These are phyloP conservation scores for Elegia similella DNA, from an alignment of 2,888 invertebrate species.

Conservation along the genomic window DNA sequence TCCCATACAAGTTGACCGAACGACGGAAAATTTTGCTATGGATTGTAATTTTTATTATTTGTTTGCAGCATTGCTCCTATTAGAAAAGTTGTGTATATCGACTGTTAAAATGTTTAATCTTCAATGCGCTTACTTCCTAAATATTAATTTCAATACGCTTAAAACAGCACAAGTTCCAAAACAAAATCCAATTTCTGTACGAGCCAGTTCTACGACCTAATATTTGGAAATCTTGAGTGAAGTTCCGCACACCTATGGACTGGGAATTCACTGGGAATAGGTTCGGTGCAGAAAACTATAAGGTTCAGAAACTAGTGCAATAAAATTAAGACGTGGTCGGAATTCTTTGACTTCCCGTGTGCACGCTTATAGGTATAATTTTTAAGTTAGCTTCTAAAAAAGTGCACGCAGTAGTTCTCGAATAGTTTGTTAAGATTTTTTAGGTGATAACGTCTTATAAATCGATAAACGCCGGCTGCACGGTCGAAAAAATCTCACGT, in stretches of 20 bases:
- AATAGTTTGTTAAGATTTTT: neutral
- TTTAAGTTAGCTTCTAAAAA: neutral
- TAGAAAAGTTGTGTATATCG: no score
- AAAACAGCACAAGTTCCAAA: no score
- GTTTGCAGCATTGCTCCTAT: no score
- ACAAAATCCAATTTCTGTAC: neutral
- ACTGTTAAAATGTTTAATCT: no score
- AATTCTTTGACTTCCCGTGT: conserved; percentile 1
- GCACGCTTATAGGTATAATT: neutral
- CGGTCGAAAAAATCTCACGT: no score
- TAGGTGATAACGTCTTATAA: no score
- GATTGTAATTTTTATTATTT: no score
- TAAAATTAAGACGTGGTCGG: conserved; percentile 13
- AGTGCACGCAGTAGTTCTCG: neutral
- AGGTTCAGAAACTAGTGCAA: conserved; percentile 12
- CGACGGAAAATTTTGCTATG: no score
- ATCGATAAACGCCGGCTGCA: no score
- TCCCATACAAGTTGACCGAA: no score
- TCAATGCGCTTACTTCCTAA: no score
- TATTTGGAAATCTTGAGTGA: neutral
- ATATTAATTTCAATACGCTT: no score
- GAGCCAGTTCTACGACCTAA: neutral
- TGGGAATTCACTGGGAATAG: conserved; percentile 7
- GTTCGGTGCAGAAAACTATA: conserved; percentile 6
- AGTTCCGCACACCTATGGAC: conserved; percentile 9